These are phyloP conservation scores for Arnoldichthys spilopterus DNA, from an alignment of 2,797 vertebrate species.

Conservation along the genomic window DNA sequence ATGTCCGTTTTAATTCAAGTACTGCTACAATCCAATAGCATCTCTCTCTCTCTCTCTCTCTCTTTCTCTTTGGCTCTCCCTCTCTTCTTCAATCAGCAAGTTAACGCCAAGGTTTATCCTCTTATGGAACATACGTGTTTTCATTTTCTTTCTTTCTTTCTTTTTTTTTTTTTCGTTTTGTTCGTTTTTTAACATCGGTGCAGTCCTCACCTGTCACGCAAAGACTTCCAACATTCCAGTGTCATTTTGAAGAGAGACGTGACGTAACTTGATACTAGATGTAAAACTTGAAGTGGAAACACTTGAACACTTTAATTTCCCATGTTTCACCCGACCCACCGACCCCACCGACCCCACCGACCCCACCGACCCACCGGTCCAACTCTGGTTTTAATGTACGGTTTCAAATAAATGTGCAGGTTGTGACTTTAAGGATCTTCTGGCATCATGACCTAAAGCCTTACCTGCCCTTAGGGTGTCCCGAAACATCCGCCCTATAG, in stretches of 20 bases:
- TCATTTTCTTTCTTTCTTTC: background rate
- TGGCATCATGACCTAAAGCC: background rate
- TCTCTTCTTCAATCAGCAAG: constrained; percentile 26
- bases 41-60: constrained; percentile 8
- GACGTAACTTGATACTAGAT: constrained; percentile 46
- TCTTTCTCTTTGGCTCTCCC: constrained; percentile 8
- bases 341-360: background rate
- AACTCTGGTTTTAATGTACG: background rate
- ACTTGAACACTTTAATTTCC: constrained; percentile 51
- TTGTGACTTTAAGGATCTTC: constrained; percentile 19
- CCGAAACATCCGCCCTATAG: constrained; percentile 21
- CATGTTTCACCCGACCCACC: background rate
- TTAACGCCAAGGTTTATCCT: constrained; percentile 21
- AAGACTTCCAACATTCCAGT: constrained; percentile 48
- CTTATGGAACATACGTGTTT: constrained; percentile 18
- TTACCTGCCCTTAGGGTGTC: constrained; percentile 16
- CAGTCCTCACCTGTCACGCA: constrained; percentile 20
- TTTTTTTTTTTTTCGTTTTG: constrained; percentile 2
- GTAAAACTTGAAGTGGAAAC: constrained; percentile 60
- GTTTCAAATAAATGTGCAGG: constrained; percentile 8
- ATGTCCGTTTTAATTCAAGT: constrained; percentile 50
- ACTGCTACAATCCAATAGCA: constrained; percentile 10
- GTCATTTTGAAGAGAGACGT: constrained; percentile 27
- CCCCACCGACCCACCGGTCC: background rate
- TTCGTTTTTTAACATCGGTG: background rate